These are phyloP conservation scores for Priocnemis perturbator DNA, from an alignment of 2,888 invertebrate genomes.

Conservation along the genomic window DNA sequence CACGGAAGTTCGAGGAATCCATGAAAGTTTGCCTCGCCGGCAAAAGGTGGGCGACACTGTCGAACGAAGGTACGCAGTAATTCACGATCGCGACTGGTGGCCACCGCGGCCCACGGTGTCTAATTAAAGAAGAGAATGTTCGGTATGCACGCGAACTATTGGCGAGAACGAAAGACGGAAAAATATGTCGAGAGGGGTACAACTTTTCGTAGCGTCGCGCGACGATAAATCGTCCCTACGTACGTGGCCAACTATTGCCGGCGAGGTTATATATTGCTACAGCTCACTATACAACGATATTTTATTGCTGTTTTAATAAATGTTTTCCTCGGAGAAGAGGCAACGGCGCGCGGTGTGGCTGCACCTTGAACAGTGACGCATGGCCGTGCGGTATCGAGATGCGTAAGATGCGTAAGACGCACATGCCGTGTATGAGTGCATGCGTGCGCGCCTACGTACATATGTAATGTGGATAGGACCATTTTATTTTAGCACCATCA, in stretches of 20 bases:
- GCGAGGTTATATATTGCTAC: slow-evolving; percentile 23
- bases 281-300: slow-evolving; percentile 13
- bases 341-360: slow-evolving; percentile 12
- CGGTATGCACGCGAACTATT: too few relatives aligned
- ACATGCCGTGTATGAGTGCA: background rate
- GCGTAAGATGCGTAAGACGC: background rate
- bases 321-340: slow-evolving; percentile 21
- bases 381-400: slow-evolving; percentile 21
- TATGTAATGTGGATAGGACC: background rate
- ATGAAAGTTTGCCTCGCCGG: too few relatives aligned
- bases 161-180: background rate
- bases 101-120: too few relatives aligned
- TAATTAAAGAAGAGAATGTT: too few relatives aligned
- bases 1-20: too few relatives aligned
- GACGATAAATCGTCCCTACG: slow-evolving; percentile 18
- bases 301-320: slow-evolving; percentile 29
- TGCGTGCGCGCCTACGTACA: too few relatives aligned
- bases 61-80: too few relatives aligned
- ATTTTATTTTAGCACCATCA: background rate
- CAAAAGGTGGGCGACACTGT: too few relatives aligned
- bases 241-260: slow-evolving; percentile 20
- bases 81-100: too few relatives aligned
- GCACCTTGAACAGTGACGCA: slow-evolving; percentile 23
- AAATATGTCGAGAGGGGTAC: slow-evolving; percentile 19
- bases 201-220: slow-evolving; percentile 10